Conservation (phyloP, 2,113 vertebrate genomes). For the Ctenodactylus gundi region DNA sequence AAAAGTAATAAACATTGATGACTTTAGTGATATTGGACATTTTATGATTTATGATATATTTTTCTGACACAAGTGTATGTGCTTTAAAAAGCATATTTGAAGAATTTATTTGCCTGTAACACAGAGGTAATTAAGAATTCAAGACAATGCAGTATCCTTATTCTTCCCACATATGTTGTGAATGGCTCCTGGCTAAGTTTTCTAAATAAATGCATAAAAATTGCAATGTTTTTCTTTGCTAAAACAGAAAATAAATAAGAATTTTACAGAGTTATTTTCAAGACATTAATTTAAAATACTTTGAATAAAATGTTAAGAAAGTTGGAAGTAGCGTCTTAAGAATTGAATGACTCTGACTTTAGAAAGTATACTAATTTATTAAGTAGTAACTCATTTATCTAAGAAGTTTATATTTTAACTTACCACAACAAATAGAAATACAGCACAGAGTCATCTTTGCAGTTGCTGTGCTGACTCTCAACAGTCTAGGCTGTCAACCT, state of each 20-base stretch:
- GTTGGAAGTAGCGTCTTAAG: neutral
- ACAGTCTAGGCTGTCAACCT: too few species aligned
- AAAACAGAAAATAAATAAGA: conserved; percentile 45
- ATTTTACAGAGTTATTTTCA: neutral
- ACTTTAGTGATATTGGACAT: neutral
- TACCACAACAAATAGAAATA: neutral
- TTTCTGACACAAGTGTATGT: neutral
- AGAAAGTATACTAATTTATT: neutral
- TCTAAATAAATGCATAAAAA: conserved; percentile 25
- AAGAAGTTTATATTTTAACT: too few species aligned
- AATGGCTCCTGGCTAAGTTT: conserved; percentile 24
- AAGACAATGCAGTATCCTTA: neutral
- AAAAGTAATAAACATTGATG: neutral
- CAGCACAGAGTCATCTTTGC: neutral
- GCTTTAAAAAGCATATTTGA: neutral
- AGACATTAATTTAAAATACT: conserved; percentile 28
- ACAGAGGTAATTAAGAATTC: conserved; percentile 50
- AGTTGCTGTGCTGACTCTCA: too few species aligned
- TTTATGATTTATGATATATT: neutral
- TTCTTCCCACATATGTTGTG: neutral
- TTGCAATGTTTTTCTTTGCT: conserved; percentile 2
- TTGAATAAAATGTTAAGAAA: neutral
- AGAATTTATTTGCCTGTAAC: neutral
- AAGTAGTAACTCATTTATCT: neutral
- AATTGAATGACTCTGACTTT: neutral